A percentile compares a stretch with the other conserved stretches of the same genome.
These are phyloP conservation scores for Tapirus terrestris DNA, from an alignment of 2,113 vertebrate species.

Conservation along the genomic window DNA sequence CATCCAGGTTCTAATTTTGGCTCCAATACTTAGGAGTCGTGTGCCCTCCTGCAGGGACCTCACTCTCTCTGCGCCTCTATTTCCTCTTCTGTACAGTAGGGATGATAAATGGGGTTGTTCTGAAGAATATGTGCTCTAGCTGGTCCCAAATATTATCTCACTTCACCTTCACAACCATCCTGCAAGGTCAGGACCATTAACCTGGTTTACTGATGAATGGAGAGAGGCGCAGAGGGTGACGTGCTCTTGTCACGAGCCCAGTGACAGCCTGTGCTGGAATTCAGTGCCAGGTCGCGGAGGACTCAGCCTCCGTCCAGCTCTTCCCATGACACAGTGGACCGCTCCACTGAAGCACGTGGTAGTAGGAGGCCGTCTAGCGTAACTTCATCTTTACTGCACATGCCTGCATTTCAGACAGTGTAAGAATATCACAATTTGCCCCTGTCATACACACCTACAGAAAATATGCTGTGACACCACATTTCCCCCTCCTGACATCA, in stretches of 20 bases:
- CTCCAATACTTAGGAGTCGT: too few species aligned
- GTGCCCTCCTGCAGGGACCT: neutral
- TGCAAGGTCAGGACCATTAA: fast-evolving
- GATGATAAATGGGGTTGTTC: neutral
- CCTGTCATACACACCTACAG: neutral
- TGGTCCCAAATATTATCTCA: neutral
- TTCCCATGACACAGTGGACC: fast-evolving
- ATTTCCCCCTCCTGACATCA: neutral
- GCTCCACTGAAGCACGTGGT: fast-evolving
- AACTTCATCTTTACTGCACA: neutral
- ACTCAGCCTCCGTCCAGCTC: neutral
- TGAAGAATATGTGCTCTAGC: neutral
- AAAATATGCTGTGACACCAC: neutral
- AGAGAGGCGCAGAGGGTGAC: neutral
- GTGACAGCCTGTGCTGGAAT: neutral
- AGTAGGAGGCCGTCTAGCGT: neutral
- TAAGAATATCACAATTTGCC: neutral
- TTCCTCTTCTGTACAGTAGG: neutral
- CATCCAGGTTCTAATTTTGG: neutral
- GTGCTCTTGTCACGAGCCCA: fast-evolving
- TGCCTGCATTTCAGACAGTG: neutral
- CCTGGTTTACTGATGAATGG: neutral
- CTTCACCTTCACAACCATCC: fast-evolving
- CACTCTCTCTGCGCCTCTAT: neutral
- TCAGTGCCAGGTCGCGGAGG: fast-evolving